Conservation (phyloP, 2,113 vertebrate species). For the Cavia aperea region DNA sequence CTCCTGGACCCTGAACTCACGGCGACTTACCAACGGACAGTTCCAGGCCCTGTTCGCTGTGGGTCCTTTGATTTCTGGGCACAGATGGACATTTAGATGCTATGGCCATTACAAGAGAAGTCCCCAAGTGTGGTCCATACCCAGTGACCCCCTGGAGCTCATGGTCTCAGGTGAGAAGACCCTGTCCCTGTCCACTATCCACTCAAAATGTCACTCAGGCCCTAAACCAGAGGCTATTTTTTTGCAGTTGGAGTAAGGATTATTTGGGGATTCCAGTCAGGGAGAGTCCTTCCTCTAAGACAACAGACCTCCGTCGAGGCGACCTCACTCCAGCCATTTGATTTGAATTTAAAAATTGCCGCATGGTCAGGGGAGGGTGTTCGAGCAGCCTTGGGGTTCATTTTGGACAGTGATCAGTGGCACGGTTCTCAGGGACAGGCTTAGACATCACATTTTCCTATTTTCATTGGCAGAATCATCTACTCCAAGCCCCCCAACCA, state of each 20-base stretch:
- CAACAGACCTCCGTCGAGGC: background rate
- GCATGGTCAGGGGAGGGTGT: too few species aligned
- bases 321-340: too few species aligned
- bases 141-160: background rate
- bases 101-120: too few species aligned
- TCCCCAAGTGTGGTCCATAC: rapidly evolving
- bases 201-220: too few species aligned
- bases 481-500: background rate
- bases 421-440: background rate
- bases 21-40: too few species aligned
- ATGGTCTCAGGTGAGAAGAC: too few species aligned
- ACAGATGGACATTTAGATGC: too few species aligned
- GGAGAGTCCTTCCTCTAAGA: background rate
- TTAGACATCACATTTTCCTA: background rate
- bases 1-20: too few species aligned
- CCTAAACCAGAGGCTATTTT: too few species aligned
- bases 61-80: too few species aligned
- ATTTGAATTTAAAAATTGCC: too few species aligned
- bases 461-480: background rate
- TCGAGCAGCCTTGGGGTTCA: rapidly evolving
- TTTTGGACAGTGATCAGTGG: background rate
- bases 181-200: background rate
- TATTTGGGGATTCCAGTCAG: rapidly evolving
- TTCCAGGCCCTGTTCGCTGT: too few species aligned
- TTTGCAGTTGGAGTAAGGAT: background rate